Percentiles rank a stretch among this genome's conserved stretches.
These are phyloP conservation scores for Caenorhabditis macrosperma DNA, from an alignment of 2,888 invertebrate species.

Conservation along the genomic window DNA sequence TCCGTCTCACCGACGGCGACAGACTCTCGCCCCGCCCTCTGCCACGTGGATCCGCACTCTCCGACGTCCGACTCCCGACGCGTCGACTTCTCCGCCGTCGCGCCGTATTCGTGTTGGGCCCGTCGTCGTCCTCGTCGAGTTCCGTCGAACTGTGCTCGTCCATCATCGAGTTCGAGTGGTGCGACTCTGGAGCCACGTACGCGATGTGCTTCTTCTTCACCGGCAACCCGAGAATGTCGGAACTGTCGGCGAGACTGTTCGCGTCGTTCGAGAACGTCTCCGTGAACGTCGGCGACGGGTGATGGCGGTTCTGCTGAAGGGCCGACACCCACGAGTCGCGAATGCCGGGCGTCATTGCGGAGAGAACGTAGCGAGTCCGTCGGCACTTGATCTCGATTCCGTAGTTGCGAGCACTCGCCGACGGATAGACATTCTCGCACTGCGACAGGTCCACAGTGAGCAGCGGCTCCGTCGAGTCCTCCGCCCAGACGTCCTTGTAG, in stretches of 20 bases:
- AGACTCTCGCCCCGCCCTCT: constrained; percentile 58
- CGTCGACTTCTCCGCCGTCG: constrained; percentile 51
- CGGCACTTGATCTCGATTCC: constrained; percentile 80
- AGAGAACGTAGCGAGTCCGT: constrained; percentile 74
- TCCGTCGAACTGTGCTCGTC: constrained; percentile 74
- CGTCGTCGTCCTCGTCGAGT: constrained; percentile 63
- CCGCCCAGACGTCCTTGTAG: constrained; percentile 80
- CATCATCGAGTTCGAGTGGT: constrained; percentile 79
- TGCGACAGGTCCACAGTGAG: constrained; percentile 77
- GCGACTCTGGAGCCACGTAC: constrained; percentile 80
- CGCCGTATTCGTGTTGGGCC: constrained; percentile 38
- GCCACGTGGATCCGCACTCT: constrained; percentile 46
- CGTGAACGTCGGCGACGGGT: constrained; percentile 78
- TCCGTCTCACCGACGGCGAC: constrained; percentile 76
- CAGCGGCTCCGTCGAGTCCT: constrained; percentile 75
- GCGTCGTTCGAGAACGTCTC: constrained; percentile 75
- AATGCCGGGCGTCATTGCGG: constrained; percentile 80
- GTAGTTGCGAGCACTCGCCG: constrained; percentile 76
- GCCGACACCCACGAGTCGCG: constrained; percentile 79
- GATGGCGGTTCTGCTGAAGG: constrained; percentile 70
- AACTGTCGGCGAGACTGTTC: constrained; percentile 75
- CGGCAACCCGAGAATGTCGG: constrained; percentile 71
- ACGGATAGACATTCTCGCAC: constrained; percentile 79
- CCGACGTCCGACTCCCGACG: constrained; percentile 35
- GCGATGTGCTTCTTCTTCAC: constrained; percentile 79